A percentile compares a stretch with the other conserved stretches of the same genome.
Conservation (phyloP, 92 coral and sea anemone genomes). For the Palythoa grandiflora region DNA sequence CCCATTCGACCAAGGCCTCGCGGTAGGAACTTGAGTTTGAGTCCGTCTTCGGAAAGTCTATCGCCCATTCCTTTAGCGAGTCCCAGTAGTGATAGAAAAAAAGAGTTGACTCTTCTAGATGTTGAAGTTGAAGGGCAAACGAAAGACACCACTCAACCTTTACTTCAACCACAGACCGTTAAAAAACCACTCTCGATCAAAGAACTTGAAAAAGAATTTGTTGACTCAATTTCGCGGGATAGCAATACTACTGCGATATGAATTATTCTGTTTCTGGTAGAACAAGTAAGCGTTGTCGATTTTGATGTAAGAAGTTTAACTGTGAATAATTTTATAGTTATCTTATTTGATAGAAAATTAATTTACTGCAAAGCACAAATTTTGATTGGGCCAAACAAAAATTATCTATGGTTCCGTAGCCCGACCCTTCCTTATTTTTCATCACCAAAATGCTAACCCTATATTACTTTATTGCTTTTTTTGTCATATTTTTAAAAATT, state of each 20-base stretch:
- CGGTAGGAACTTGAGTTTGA: conserved; percentile 70
- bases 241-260: conserved; percentile 17
- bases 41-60: conserved; percentile 62
- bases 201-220: conserved; percentile 79
- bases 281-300: background rate
- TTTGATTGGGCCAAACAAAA: background rate
- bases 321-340: background rate
- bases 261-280: background rate
- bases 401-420: background rate
- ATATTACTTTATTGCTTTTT: background rate
- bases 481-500: too few species aligned
- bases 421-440: background rate
- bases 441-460: background rate
- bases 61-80: conserved; percentile 42
- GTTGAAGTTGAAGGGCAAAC: conserved; percentile 80
- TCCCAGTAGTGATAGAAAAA: conserved; percentile 66
- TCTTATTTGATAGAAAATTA: background rate
- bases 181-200: conserved; percentile 65
- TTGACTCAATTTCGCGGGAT: background rate
- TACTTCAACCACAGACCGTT: conserved; percentile 68
- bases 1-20: conserved; percentile 67
- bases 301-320: background rate
- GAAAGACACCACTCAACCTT: conserved; percentile 79
- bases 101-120: conserved; percentile 72
- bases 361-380: conserved; percentile 23